phyloP scores from a whole-genome alignment of 2,113 vertebrate species.

The Urocolius indicus region DNA sequence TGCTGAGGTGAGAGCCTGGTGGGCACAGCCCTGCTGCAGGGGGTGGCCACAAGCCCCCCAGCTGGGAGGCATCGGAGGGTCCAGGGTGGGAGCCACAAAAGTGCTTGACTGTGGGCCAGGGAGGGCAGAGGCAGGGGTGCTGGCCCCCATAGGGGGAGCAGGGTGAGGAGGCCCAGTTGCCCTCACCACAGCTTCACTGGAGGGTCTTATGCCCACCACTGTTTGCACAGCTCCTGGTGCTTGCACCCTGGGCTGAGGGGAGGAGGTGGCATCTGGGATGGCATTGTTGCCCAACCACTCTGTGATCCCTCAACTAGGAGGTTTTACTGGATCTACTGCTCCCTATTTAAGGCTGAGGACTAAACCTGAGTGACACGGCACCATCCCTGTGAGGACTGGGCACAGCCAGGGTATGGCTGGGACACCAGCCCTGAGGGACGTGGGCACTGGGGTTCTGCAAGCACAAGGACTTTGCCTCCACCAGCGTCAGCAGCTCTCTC shows the following conservation, averaged over 20 bases:
- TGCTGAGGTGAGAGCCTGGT: not conserved
- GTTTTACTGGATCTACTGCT: not conserved
- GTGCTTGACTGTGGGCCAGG: accelerated
- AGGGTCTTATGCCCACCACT: not conserved
- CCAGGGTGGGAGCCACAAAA: not conserved
- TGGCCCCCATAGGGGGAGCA: accelerated
- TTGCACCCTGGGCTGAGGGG: not conserved
- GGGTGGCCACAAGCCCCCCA: accelerated
- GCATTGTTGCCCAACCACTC: not conserved
- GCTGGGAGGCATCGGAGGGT: accelerated
- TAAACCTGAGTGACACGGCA: not conserved
- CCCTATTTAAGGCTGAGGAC: not conserved
- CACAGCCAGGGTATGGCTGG: not conserved
- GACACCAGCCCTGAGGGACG: not conserved
- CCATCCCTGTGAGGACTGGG: accelerated
- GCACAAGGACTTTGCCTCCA: not conserved
- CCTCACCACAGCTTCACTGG: not conserved
- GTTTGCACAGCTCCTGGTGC: accelerated
- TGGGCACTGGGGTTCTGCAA: not conserved
- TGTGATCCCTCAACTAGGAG: not conserved
- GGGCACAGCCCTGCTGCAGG: accelerated
- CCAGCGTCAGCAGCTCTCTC: accelerated
- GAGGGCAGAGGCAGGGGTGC: not conserved
- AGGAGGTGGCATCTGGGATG: not conserved
- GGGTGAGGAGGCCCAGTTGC: not conserved